Conservation (phyloP, 30 jellyfish, hydroid and myxozoan genomes). For the Hydractinia echinata region DNA sequence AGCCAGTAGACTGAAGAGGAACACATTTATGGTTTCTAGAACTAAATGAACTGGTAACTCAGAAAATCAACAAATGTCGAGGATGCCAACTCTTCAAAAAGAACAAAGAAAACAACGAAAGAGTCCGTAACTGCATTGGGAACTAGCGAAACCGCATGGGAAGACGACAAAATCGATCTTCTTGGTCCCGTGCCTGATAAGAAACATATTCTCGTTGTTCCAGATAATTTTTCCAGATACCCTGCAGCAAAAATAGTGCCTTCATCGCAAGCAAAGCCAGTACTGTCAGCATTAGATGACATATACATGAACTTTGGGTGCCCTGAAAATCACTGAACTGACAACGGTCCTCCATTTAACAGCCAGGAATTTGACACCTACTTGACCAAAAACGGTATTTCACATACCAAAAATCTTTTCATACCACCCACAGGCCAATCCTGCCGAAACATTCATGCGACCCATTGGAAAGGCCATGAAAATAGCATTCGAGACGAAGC, state of each 20-base stretch:
- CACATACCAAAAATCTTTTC: not conserved
- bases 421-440: not conserved
- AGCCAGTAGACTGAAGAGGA: constrained; percentile 1
- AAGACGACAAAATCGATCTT: too few relatives aligned
- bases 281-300: too few relatives aligned
- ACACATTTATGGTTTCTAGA: constrained; percentile 10
- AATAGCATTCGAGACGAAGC: constrained; percentile 8
- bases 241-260: not conserved
- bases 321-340: not conserved
- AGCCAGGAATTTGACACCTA: not conserved
- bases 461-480: constrained; percentile 27
- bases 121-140: too few relatives aligned
- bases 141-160: not conserved
- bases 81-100: not conserved
- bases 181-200: not conserved
- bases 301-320: too few relatives aligned
- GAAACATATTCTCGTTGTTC: constrained; percentile 18
- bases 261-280: constrained; percentile 25
- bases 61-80: not conserved
- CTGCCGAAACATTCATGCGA: constrained; percentile 10
- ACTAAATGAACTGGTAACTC: not conserved
- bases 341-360: not conserved
- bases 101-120: too few relatives aligned
- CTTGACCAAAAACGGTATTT: not conserved
- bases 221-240: too few relatives aligned